These are phyloP conservation scores for Procambarus clarkii DNA, from an alignment of 1,140 invertebrate genomes.

Conservation along the genomic window DNA sequence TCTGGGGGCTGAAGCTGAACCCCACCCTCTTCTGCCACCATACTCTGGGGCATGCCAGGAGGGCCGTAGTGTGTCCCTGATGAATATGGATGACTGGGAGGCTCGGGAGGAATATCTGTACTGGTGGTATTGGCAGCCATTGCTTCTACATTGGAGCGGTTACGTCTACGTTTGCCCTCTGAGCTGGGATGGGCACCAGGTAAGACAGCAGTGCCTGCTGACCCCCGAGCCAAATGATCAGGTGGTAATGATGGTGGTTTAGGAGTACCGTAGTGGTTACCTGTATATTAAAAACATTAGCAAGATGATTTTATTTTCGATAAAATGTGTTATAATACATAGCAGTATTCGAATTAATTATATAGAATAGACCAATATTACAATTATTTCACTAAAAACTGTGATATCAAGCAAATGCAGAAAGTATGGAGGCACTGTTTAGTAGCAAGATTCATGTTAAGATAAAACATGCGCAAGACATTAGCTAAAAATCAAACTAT, in stretches of 20 bases:
- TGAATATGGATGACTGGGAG: constrained; percentile 61
- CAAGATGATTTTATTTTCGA: not conserved
- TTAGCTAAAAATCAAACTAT: not conserved
- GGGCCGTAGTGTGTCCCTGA: constrained; percentile 46
- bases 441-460: not conserved
- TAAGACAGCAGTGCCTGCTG: constrained; percentile 74
- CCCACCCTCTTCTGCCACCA: constrained; percentile 65
- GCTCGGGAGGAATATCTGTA: constrained; percentile 73
- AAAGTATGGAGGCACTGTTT: not conserved
- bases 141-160: constrained; percentile 79
- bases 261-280: constrained; percentile 80
- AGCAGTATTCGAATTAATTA: not conserved
- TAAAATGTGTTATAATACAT: not conserved
- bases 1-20: constrained; percentile 48
- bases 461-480: not conserved
- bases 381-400: too few species aligned
- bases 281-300: constrained; percentile 33
- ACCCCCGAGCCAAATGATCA: constrained; percentile 74
- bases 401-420: too few species aligned
- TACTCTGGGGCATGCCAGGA: constrained; percentile 53
- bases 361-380: too few species aligned
- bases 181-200: constrained; percentile 79
- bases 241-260: constrained; percentile 76
- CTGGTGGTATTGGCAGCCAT: constrained; percentile 76
- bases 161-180: constrained; percentile 80